Evolutionary conservation across 2,797 vertebrate genomes (phyloP).

Genomic region (Gadopsis marmoratus): DNA sequence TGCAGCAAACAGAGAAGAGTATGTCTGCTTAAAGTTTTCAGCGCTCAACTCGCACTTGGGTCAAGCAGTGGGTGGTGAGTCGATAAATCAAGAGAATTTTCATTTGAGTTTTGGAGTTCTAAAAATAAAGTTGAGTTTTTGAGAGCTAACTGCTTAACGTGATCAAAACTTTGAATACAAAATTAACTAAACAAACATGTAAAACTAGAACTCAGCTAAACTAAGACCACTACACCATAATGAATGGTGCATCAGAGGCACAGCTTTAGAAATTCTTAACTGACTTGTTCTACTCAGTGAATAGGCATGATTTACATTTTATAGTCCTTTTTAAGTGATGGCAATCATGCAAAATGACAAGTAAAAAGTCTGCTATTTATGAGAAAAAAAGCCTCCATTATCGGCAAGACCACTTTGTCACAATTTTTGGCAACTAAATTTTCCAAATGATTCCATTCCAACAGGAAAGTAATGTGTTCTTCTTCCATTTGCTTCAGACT

Average conservation of each 20-base stretch:
- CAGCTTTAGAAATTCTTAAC: neutral
- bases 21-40: conserved; percentile 44
- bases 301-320: conserved; percentile 20
- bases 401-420: conserved; percentile 19
- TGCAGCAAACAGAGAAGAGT: conserved; percentile 16
- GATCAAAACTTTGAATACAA: neutral
- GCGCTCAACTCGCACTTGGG: conserved; percentile 18
- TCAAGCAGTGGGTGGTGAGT: conserved; percentile 59
- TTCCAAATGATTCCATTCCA: conserved; percentile 16
- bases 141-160: neutral
- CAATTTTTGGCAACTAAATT: conserved; percentile 16
- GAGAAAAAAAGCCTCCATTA: neutral
- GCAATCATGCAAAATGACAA: conserved; percentile 29
- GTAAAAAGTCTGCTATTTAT: neutral
- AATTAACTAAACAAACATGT: neutral
- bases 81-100: conserved; percentile 47
- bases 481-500: neutral
- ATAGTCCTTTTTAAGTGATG: neutral
- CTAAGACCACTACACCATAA: neutral
- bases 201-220: neutral
- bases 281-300: neutral
- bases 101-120: conserved; percentile 29
- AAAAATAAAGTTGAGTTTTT: conserved; percentile 10
- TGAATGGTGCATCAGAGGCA: neutral
- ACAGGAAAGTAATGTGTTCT: conserved; percentile 10